These are phyloP conservation scores for Heliconius ismenius DNA, from an alignment of 2,888 invertebrate genomes.

Conservation along the genomic window DNA sequence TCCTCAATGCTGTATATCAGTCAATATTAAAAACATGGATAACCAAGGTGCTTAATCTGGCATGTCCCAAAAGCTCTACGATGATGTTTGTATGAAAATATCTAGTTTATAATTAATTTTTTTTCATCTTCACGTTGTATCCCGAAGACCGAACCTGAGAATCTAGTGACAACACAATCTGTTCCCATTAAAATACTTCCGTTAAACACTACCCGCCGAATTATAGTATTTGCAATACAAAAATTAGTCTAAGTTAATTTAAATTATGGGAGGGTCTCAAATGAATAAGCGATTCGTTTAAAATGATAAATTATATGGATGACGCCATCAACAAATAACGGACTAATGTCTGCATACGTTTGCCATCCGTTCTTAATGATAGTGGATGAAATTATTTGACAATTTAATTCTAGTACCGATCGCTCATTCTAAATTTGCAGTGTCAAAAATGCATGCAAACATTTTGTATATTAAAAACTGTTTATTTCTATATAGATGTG, in stretches of 20 bases:
- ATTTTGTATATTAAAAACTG: neutral
- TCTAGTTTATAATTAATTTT: too few species aligned
- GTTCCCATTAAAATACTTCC: too few species aligned
- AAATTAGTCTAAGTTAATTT: slow-evolving; percentile 40
- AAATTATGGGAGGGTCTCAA: slow-evolving; percentile 37
- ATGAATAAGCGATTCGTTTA: slow-evolving; percentile 40
- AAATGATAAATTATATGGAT: slow-evolving; percentile 57
- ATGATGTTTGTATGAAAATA: too few species aligned
- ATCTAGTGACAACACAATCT: too few species aligned
- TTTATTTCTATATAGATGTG: slow-evolving; percentile 6
- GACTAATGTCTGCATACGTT: slow-evolving; percentile 38
- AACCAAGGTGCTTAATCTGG: too few species aligned
- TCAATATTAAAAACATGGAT: too few species aligned
- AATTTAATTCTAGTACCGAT: slow-evolving; percentile 30
- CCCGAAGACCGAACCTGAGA: too few species aligned
- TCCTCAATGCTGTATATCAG: neutral
- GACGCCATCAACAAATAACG: slow-evolving; percentile 44
- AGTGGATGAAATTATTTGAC: slow-evolving; percentile 26
- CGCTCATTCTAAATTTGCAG: slow-evolving; percentile 19
- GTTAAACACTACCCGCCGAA: too few species aligned
- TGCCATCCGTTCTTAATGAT: slow-evolving; percentile 27
- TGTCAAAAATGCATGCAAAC: slow-evolving; percentile 7
- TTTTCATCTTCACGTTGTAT: too few species aligned
- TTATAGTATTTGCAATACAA: slow-evolving; percentile 3
- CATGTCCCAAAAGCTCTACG: too few species aligned